Evolutionary conservation across 2,797 vertebrate genomes (phyloP), one percentile per base, ranked within the genome.

Genomic region (Melanotaenia trifasciata): DNA sequence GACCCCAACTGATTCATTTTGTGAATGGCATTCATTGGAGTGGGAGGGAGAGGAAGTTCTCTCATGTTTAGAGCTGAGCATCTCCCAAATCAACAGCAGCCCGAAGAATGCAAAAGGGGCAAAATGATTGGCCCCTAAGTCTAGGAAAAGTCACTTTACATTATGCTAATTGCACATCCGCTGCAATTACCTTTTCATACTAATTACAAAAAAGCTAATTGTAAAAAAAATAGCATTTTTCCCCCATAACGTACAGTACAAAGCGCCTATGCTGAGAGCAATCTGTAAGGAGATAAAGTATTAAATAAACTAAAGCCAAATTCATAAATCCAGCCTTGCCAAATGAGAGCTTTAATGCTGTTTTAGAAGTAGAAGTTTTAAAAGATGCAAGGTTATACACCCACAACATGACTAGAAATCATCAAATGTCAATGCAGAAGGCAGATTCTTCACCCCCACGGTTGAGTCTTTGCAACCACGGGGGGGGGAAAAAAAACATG

Each of bases 161-260:
- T 91, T 89, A 92, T 91, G 88, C 86, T 93, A 94, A 94, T 94
- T 93, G 91, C 91, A 87, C 91, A 93, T 93, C 92, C 90, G 89
- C 85, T 22, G 87, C 90, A 94, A 94, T 94, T 94, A 94, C 78
- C 90, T 93, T 90, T 85, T 88, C 35, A 59, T 81, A 65, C 90
- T 93, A 92, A 94, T 94, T 92, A 90, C 85, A 86, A 90, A 88
- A 92, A 92, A 84, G 85, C 89, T 90, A 85, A 92, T 90, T 90
- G 85, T 90, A 84, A 90, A 89, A 84, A 90, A 89, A 92, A 90
- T 85, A 88, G 76, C 80, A 76, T 88, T 86, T 84, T 79, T 84
- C 18, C 30, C 10, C 33, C 16, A 36, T 58, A 59, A 78, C 45
- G 73, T 90, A 89, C 84, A 84, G 91, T 86, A 53, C 10, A 75